Base-by-base conservation (phyloP, 2,797 vertebrate genomes). In the Clarias pachynema region DNA sequence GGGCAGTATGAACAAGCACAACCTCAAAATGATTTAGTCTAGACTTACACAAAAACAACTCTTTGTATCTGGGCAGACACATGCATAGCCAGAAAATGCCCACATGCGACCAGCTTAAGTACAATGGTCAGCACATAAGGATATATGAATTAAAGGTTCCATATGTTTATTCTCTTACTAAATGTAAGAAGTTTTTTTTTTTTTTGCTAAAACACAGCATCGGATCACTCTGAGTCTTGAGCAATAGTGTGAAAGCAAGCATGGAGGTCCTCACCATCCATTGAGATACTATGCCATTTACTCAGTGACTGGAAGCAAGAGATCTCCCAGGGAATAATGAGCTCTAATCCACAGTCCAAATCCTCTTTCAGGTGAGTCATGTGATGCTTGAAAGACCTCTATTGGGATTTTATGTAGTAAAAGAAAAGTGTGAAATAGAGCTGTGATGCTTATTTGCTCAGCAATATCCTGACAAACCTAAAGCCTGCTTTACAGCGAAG, bases 351-450 rank as follows among this genome's bases (percentile, higher is more conserved):
- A 84, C 65, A 70, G 56, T 84, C 34, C 31, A 68, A 79, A 75
- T 84, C 72, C 53, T 65, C n/a, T 65, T 79, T 79, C 65, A 59
- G 75, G 53, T 79, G 16, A 79, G 53, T 56, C 53, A 68, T 49
- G 26, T 68, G 44, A 84, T 40, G 18, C 83, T 78, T 78, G 49
- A 26, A 68, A 69, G 74, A 34, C 31, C 53, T 40, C 44, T 40
- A 29, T 68, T 77, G 62, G 63, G 62, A 56, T 20, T 84, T 57
- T 34, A 73, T 82, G 60, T 78, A 49, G 44, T n/a, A 62, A 77
- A 75, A 66, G 37, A 81, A 66, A 26, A 63, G 63, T 66, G 63
- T 81, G 26, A 66, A 53, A 68, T 49, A 49, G 62, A 68, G 37
- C 37, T 26, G 29, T 74, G 72, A 74, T 56, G 26, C 29, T 74